A percentile compares a stretch with the other conserved stretches of the same genome.
These are phyloP conservation scores for Onchidella celtica DNA, from an alignment of 2,888 invertebrate genomes.

Conservation along the genomic window DNA sequence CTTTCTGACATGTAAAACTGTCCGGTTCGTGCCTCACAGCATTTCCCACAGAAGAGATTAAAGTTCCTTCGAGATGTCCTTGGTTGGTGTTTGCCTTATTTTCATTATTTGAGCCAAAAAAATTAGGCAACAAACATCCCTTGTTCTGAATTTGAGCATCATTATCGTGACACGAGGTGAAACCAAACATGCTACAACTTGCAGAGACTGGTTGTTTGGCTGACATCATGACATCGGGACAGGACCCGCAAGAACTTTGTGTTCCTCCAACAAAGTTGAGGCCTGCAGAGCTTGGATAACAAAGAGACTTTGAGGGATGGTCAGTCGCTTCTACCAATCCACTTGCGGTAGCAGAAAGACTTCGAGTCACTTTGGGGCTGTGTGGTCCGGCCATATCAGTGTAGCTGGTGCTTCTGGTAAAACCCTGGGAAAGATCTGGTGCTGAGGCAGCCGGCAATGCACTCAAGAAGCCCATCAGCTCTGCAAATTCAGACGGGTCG, in stretches of 20 bases:
- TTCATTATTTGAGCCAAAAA: background rate
- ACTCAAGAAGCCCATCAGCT: constrained; percentile 43
- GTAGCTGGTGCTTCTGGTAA: background rate
- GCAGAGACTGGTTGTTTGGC: background rate
- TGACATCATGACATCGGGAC: background rate
- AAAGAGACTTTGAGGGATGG: too few relatives aligned
- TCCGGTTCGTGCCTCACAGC: background rate
- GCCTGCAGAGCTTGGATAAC: too few relatives aligned
- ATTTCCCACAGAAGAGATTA: background rate
- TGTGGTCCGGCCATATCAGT: background rate
- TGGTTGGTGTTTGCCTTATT: background rate
- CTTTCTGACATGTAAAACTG: too few relatives aligned
- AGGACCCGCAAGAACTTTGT: background rate
- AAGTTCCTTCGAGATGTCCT: too few relatives aligned
- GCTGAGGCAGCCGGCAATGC: constrained; percentile 18
- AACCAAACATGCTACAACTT: background rate
- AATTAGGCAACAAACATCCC: background rate
- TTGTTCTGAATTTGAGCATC: background rate
- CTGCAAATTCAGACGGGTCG: constrained; percentile 47
- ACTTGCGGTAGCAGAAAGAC: background rate
- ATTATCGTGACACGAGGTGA: background rate
- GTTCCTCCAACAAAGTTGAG: background rate
- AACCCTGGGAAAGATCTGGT: background rate
- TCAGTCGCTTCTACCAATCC: too few relatives aligned
- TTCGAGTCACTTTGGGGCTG: background rate